Evolutionary conservation across 53 echinoderm and acorn worm genomes (phyloP).

Genomic region (Paracentrotus lividus): DNA sequence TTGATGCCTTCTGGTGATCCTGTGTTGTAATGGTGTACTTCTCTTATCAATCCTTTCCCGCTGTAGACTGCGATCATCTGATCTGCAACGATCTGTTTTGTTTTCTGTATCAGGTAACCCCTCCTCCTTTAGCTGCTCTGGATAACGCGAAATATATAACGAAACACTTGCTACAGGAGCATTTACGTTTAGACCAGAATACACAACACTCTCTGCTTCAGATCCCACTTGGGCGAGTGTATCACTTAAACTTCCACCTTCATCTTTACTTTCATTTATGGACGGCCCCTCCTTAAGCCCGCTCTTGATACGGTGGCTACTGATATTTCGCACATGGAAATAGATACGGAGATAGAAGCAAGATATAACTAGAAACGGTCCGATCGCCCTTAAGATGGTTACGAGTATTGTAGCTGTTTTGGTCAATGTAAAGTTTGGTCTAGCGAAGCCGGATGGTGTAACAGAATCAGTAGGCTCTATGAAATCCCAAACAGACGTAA

Average conservation of each 20-base stretch:
- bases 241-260: not conserved
- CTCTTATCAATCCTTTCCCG: too few species aligned
- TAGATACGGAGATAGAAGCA: not conserved
- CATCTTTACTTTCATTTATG: not conserved
- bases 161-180: too few species aligned
- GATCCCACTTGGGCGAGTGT: not conserved
- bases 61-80: too few species aligned
- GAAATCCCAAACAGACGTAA: constrained; percentile 6
- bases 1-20: too few species aligned
- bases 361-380: not conserved
- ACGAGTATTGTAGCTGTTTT: not conserved
- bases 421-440: not conserved
- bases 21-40: too few species aligned
- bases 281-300: not conserved
- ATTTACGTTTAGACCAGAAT: too few species aligned
- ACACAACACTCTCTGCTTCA: not conserved
- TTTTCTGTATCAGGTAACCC: too few species aligned
- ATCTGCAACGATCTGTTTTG: too few species aligned
- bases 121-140: too few species aligned
- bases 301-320: not conserved
- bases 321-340: not conserved
- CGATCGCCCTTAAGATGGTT: not conserved
- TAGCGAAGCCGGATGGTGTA: not conserved
- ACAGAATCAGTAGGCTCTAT: not conserved
- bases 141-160: too few species aligned